Conservation (phyloP, 1,140 invertebrate species). For the Coelopa frigida region DNA sequence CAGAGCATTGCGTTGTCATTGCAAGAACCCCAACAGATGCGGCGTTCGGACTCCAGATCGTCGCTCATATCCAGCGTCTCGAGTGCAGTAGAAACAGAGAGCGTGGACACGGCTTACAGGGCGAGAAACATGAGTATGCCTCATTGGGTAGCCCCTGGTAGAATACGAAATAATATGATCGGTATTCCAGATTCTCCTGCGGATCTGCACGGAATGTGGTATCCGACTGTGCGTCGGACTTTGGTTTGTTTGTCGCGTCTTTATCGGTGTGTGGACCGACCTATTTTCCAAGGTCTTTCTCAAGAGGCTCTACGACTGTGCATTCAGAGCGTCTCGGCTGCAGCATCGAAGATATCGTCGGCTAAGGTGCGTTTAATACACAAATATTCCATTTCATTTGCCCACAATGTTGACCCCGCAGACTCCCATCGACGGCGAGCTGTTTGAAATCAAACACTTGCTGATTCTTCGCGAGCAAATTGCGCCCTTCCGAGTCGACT, state of each 20-base stretch:
- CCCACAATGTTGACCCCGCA: slow-evolving; percentile 36
- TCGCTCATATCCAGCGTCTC: slow-evolving; percentile 60
- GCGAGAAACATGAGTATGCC: slow-evolving; percentile 38
- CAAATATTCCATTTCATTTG: background rate
- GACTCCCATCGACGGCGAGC: slow-evolving; percentile 78
- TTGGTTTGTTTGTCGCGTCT: slow-evolving; percentile 91
- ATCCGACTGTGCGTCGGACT: slow-evolving; percentile 91
- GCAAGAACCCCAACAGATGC: slow-evolving; percentile 54
- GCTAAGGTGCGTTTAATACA: slow-evolving; percentile 47
- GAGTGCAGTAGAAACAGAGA: slow-evolving; percentile 37
- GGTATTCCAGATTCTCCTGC: slow-evolving; percentile 70
- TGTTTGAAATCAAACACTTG: slow-evolving; percentile 97
- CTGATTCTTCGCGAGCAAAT: slow-evolving; percentile 96
- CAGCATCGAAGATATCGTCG: slow-evolving; percentile 61
- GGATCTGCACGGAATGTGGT: slow-evolving; percentile 99
- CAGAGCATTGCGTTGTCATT: slow-evolving; percentile 66
- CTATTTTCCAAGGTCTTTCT: slow-evolving; percentile 92
- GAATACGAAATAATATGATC: too few relatives aligned
- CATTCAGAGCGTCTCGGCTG: slow-evolving; percentile 79
- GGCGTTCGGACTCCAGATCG: slow-evolving; percentile 57
- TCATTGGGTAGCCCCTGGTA: too few relatives aligned
- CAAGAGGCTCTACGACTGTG: slow-evolving; percentile 91
- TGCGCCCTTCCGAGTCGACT: slow-evolving; percentile 95
- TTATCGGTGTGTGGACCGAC: slow-evolving; percentile 89
- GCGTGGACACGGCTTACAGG: slow-evolving; percentile 33